Conservation (phyloP, 1,140 invertebrate genomes). For the Potamilus streckersoni region DNA sequence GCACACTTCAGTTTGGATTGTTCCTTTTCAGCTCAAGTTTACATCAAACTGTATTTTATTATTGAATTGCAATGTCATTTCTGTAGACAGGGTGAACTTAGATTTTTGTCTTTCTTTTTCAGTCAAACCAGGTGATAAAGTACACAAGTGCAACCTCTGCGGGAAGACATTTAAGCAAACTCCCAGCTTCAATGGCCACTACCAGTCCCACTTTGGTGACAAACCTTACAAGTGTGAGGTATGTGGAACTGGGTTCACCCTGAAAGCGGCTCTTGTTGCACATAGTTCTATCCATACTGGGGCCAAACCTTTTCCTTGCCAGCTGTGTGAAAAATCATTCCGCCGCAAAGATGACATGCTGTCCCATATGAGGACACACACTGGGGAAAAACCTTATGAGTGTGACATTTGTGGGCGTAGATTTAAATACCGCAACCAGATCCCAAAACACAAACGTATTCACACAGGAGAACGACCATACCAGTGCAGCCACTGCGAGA, state of each 20-base stretch:
- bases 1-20: no score
- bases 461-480: neutral
- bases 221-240: slow-evolving; percentile 27
- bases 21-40: no score
- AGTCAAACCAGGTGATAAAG: slow-evolving; percentile 22
- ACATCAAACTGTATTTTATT: no score
- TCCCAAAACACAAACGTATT: slow-evolving; percentile 15
- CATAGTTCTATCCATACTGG: slow-evolving; percentile 88
- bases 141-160: slow-evolving; percentile 25
- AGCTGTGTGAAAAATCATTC: slow-evolving; percentile 86
- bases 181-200: slow-evolving; percentile 26
- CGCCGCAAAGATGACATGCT: slow-evolving; percentile 81
- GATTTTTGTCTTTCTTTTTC: neutral
- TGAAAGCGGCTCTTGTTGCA: slow-evolving; percentile 22
- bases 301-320: slow-evolving; percentile 75
- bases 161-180: slow-evolving; percentile 28
- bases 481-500: slow-evolving; percentile 63
- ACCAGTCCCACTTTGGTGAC: slow-evolving; percentile 25
- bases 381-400: slow-evolving; percentile 84
- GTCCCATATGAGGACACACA: slow-evolving; percentile 93
- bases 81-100: no score
- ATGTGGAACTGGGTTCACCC: slow-evolving; percentile 22
- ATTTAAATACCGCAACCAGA: slow-evolving; percentile 71
- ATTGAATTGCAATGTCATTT: no score
- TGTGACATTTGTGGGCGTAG: slow-evolving; percentile 93